Base-by-base conservation (phyloP, 1,140 invertebrate species). In the Drosophila pseudoobscura region DNA sequence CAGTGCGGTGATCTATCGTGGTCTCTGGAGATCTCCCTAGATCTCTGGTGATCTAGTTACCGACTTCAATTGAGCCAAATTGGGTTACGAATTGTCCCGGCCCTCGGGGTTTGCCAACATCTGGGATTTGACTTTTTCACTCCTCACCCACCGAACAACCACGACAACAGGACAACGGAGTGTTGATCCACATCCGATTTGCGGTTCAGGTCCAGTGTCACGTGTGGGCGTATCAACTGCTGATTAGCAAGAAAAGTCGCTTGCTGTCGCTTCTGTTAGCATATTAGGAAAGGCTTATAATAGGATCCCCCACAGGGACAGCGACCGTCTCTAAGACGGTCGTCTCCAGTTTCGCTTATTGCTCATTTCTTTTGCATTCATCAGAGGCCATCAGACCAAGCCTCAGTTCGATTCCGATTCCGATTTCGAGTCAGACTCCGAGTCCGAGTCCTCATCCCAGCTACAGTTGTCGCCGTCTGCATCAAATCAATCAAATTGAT, bases 401-500 rank as follows among this genome's bases (percentile, higher is more conserved):
- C 29, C 6, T 29, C 1, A 2, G 29, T 29, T 7, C 29, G 8
- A 35, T 8, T 35, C 35, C 3, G 11, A 39, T 17, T 17, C 17
- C 17, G n/a, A n/a, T n/a, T n/a, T n/a, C n/a, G 17, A 17, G 17
- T 17, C 17, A 17, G 17, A 17, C 17, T 17, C 17, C 17, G 17
- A 17, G 11, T 17, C 17, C 17, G 17, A 17, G 11, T 39, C 35
- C 31, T 35, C 31, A 35, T 9, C 35, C 35, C 35, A 39, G 4
- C 35, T 5, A 39, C 11, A 13, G 5, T 62, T 7, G n/a, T 29
- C 51, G 75, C 56, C 56, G 63, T 84, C 80, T 84, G 80, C 80
- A 68, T 72, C 76, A 76, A 84, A 84, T 85, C 80, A 85, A 85
- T 85, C 80, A 85, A 85, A 78, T 41, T 85, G 80, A 85, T 85